Evolutionary conservation across 2,888 invertebrate genomes (phyloP), one percentile per base, ranked within the genome.

Genomic region (Antheraea assamensis): DNA sequence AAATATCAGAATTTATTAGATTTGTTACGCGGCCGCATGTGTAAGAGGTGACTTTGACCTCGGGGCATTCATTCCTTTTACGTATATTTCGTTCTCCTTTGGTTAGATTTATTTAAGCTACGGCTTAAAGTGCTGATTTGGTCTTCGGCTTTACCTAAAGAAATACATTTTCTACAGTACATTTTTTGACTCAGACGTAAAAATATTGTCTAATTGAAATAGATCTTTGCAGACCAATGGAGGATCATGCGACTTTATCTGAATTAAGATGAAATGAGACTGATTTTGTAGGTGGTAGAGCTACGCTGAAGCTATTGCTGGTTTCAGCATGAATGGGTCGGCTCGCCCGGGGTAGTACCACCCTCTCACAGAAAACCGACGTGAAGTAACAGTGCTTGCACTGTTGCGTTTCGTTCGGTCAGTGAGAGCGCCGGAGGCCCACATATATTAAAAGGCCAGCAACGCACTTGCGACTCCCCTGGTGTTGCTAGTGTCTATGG

Each of bases 31-130:
- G 27, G 61, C 61, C 17, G 61, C 61, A 64, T 64, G 61, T 64
- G 61, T 64, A 64, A 64, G 17, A 64, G 61, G 61, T 64, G 61
- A 64, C 61, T 64, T 64, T 64, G 61, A 64, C 61, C 61, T 30
- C 13, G 61, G 30, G 30, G 5, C 61, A 64, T 64, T 64, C 61
- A 64, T 64, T 64, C 27, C 30, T 64, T 64, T 64, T 27, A 30
- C 27, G 61, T 19, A 64, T 3, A 64, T 64, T 64, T 27, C 30
- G 17, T 64, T 30, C 17, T 64, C 5, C 17, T 64, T 64, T 64
- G 17, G 27, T 30, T 64, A 30, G 61, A 64, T 64, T 64, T 64
- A 64, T 64, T 64, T 15, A 30, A 64, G 61, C 61, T 30, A 27
- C 17, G 61, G 61, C 61, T 64, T 64, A 64, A 64, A 64, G 61